phyloP scores from a whole-genome alignment of 92 coral and sea anemone species.

The Bergia puertoricense region DNA sequence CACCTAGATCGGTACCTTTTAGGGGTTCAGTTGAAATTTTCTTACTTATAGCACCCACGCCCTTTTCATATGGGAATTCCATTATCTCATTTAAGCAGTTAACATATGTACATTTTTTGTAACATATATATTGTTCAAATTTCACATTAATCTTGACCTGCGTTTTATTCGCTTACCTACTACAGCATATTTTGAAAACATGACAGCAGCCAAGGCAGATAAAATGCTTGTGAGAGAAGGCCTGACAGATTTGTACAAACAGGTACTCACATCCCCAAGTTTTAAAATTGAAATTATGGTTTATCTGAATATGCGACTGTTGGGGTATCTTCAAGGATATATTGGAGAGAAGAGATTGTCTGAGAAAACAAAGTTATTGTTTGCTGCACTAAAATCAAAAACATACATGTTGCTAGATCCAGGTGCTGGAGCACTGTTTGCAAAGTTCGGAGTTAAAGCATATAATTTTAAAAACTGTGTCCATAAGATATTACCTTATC shows the following conservation, averaged over 20 bases:
- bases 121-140: no score
- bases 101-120: no score
- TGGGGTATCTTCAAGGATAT: not conserved
- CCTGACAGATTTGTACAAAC: not conserved
- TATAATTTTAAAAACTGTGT: not conserved
- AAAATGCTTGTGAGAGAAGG: not conserved
- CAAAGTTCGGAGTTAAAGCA: no score
- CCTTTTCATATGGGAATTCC: no score
- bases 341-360: not conserved
- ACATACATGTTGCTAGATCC: not conserved
- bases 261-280: not conserved
- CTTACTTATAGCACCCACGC: no score
- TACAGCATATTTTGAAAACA: slow-evolving; percentile 24
- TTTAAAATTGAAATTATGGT: no score
- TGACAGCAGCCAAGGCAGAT: not conserved
- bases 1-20: no score
- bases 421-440: not conserved
- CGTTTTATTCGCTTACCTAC: not conserved
- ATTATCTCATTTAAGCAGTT: no score
- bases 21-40: no score
- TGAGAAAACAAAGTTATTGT: not conserved
- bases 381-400: not conserved
- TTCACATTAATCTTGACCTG: not conserved
- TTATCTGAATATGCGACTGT: not conserved
- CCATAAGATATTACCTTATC: not conserved